Evolutionary conservation across 2,113 vertebrate genomes (phyloP).

Genomic region (Antennarius striatus): DNA sequence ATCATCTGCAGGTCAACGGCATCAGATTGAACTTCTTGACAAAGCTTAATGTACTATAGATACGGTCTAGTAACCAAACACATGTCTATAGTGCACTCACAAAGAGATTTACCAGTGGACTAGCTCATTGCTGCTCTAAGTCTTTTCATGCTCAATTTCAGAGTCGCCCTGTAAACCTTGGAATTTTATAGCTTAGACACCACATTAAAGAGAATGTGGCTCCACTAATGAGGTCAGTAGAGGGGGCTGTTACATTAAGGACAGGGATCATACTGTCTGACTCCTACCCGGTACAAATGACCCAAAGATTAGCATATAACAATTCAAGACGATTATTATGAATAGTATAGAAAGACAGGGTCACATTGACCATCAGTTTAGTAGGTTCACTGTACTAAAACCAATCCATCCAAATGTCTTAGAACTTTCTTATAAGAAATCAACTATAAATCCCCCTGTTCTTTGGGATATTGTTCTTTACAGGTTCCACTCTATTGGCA

Average conservation of each 20-base stretch:
- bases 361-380: slow-evolving; percentile 17
- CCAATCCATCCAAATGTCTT: slow-evolving; percentile 14
- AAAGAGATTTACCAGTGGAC: slow-evolving; percentile 9
- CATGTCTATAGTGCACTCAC: slow-evolving; percentile 21
- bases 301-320: slow-evolving; percentile 36
- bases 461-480: no score
- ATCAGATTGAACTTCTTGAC: slow-evolving; percentile 2
- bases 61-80: not conserved
- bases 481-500: no score
- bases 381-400: not conserved
- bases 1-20: not conserved
- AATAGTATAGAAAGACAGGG: slow-evolving; percentile 24
- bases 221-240: slow-evolving; percentile 59
- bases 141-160: slow-evolving; percentile 38
- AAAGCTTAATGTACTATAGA: slow-evolving; percentile 15
- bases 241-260: slow-evolving; percentile 32
- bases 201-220: slow-evolving; percentile 53
- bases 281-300: slow-evolving; percentile 36
- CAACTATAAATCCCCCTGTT: no score
- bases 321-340: slow-evolving; percentile 20
- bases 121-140: slow-evolving; percentile 21
- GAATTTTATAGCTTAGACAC: slow-evolving; percentile 46
- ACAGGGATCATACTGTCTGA: slow-evolving; percentile 40
- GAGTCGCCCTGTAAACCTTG: slow-evolving; percentile 47
- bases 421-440: no score